A percentile compares a stretch with the other conserved stretches of the same genome.
phyloP scores from a whole-genome alignment of 2,888 invertebrate species.

The Orchesella flavescens region DNA sequence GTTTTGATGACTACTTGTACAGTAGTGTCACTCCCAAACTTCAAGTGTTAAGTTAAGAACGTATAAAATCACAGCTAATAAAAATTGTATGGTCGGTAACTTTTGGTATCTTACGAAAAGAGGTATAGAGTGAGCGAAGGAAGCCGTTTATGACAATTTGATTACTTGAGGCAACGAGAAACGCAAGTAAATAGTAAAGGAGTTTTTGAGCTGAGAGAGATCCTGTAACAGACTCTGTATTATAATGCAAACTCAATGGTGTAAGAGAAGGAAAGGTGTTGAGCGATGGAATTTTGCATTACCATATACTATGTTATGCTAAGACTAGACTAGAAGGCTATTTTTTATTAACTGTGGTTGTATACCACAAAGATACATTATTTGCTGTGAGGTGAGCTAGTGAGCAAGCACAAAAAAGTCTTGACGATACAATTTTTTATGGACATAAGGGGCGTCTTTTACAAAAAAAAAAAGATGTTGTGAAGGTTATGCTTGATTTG shows the following conservation, averaged over 20 bases:
- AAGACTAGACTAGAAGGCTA: too few species aligned
- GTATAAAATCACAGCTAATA: constrained; percentile 33
- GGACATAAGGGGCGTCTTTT: too few species aligned
- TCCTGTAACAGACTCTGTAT: constrained; percentile 34
- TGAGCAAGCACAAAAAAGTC: too few species aligned
- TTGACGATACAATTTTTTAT: too few species aligned
- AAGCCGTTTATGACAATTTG: constrained; percentile 50
- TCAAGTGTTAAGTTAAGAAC: constrained; percentile 29
- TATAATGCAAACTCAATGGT: not conserved
- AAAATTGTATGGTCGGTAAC: constrained; percentile 22
- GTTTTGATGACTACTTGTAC: too few species aligned
- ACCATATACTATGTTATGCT: not conserved
- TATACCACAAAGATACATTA: too few species aligned
- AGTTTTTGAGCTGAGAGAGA: not conserved
- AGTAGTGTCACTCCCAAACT: too few species aligned
- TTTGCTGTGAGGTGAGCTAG: too few species aligned
- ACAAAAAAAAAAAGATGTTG: not conserved
- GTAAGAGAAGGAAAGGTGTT: not conserved
- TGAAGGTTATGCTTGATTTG: constrained; percentile 13
- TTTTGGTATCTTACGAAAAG: not conserved
- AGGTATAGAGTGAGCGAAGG: too few species aligned
- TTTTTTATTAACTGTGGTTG: too few species aligned
- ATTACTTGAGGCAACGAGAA: constrained; percentile 35
- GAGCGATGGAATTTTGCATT: constrained; percentile 8
- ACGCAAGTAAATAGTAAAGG: not conserved